Evolutionary conservation across 2,113 vertebrate species (phyloP), one percentile per base, ranked within the genome.

Genomic region (Lates calcarifer): DNA sequence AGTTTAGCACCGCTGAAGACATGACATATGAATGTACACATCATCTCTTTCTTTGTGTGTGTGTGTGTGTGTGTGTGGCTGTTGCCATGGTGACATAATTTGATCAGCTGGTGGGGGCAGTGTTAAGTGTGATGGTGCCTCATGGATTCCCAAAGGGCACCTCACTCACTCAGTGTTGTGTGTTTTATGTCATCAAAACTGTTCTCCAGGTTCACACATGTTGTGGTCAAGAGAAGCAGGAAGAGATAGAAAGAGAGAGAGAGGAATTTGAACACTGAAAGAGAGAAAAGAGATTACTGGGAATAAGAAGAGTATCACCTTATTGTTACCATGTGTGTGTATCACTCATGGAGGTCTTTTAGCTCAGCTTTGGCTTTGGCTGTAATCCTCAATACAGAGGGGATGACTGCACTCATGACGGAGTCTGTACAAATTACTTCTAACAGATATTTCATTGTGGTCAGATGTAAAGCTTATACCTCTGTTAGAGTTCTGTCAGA

Each of bases 331-430:
- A 11, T n/a, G 18, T 49, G 64, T 51, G 45, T 51, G 29, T 67
- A 43, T 26, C 15, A 45, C 62, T 71, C n/a, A 18, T 28, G 22
- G 17, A 13, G 7, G 28, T 61, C 26, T n/a, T 58, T 60, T 45
- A 60, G 56, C 56, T 73, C 28, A 73, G 70, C 55, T 72, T 18
- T n/a, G n/a, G n/a, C n/a, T n/a, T n/a, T n/a, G n/a, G n/a, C n/a
- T n/a, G 51, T 51, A 22, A 55, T 71, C 41, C 41, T 49, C 41
- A 26, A n/a, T 37, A 13, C 5, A 55, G 33, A 26, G 47, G 43
- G 29, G n/a, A 18, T 51, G 56, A 26, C 49, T 56, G n/a, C 49
- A 9, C 51, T 53, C 22, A 24, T 8, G 9, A 58, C 17, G 1
- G 37, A 57, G 18, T 62, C 29, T 6, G 47, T 35, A 74, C 22